A percentile compares a stretch with the other conserved stretches of the same genome.
phyloP scores from a whole-genome alignment of 2,797 vertebrate species.

The Peromyscus nudipes region DNA sequence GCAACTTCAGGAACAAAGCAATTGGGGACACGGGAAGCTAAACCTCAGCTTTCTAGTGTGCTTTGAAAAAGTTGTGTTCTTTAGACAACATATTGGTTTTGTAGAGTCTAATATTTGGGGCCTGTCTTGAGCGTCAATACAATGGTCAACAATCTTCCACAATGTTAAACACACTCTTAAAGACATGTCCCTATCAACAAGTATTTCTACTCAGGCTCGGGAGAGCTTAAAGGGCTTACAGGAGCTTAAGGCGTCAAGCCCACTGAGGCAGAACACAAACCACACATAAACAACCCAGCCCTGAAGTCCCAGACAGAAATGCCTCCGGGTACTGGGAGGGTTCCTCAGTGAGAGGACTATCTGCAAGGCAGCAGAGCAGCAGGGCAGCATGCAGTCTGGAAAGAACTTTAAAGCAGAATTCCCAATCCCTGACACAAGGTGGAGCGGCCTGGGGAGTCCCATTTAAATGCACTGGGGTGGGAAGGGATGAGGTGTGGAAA shows the following conservation, averaged over 20 bases:
- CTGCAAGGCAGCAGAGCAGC: background rate
- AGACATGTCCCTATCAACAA: slow-evolving; percentile 35
- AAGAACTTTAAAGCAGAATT: background rate
- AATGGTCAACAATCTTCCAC: slow-evolving; percentile 41
- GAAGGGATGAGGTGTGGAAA: background rate
- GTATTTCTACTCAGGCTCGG: slow-evolving; percentile 65
- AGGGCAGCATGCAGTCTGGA: background rate
- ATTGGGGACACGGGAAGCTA: background rate
- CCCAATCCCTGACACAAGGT: background rate
- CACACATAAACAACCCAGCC: background rate
- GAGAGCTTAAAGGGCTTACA: slow-evolving; percentile 68
- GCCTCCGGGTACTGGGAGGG: background rate
- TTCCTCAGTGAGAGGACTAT: rapidly evolving
- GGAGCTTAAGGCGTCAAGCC: slow-evolving; percentile 64
- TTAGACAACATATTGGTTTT: slow-evolving; percentile 11
- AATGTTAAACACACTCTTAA: slow-evolving; percentile 24
- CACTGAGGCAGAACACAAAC: slow-evolving; percentile 66
- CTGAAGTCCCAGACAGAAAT: background rate
- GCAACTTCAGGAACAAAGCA: background rate
- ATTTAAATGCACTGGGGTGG: background rate
- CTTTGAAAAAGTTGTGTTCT: background rate
- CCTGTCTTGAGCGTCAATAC: slow-evolving; percentile 6
- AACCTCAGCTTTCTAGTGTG: background rate
- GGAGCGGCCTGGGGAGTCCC: background rate
- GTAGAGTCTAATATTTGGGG: slow-evolving; percentile 25